Conservation (phyloP, 2,888 invertebrate species). For the Plebejus argus region DNA sequence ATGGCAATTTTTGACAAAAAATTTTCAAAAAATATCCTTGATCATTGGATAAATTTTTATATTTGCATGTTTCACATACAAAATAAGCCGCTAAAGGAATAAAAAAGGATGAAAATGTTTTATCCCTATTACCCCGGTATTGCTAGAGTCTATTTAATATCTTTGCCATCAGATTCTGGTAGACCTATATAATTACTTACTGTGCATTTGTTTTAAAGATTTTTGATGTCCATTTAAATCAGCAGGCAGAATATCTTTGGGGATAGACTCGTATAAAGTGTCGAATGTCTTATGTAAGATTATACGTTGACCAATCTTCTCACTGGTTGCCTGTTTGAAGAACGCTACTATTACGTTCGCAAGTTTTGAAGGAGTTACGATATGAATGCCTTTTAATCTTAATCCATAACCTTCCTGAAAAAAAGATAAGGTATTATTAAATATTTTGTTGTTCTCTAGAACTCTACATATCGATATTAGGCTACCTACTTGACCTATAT, state of each 20-base stretch:
- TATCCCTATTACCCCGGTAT: too few relatives aligned
- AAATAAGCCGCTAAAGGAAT: too few relatives aligned
- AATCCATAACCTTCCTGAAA: slow-evolving; percentile 50
- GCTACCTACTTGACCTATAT: too few relatives aligned
- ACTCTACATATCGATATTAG: background rate
- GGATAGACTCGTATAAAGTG: slow-evolving; percentile 39
- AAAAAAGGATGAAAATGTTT: too few relatives aligned
- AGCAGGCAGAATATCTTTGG: slow-evolving; percentile 3
- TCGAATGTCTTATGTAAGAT: slow-evolving; percentile 47
- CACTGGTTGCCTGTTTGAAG: slow-evolving; percentile 50
- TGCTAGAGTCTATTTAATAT: too few relatives aligned
- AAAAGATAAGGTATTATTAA: background rate
- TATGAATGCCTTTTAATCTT: slow-evolving; percentile 49
- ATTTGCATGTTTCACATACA: too few relatives aligned
- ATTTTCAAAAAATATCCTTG: too few relatives aligned
- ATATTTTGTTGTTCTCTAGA: background rate
- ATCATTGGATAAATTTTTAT: too few relatives aligned
- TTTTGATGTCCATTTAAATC: slow-evolving; percentile 2
- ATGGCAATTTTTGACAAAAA: too few relatives aligned
- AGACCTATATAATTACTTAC: too few relatives aligned
- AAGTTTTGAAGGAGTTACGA: slow-evolving; percentile 51
- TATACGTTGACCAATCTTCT: slow-evolving; percentile 51
- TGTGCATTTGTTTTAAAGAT: slow-evolving; percentile 40
- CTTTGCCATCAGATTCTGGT: too few relatives aligned
- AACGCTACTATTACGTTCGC: slow-evolving; percentile 46